Evolutionary conservation across 2,113 vertebrate genomes (phyloP), one percentile per base, ranked within the genome.

Genomic region (Columba livia): DNA sequence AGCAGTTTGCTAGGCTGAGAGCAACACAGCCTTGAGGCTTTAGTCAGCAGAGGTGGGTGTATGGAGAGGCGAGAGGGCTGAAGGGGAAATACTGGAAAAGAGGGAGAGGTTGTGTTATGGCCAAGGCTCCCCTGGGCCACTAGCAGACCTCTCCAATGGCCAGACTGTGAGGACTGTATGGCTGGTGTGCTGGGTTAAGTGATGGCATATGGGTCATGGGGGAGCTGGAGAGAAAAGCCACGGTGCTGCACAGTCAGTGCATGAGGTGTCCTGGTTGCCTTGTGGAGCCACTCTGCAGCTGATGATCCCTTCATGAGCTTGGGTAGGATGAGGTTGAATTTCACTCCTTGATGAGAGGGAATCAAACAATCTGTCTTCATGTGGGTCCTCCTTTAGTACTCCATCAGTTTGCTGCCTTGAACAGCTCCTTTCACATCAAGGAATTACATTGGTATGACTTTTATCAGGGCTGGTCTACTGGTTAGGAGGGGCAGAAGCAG

Each of bases 161-260:
- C 40, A 64, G 53, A 14, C 26, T 44, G 36, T 48, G 69, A 36
- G 38, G 17, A 24, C 20, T 1, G 0, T 3, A 2, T 28, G 40
- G 75, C 32, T 50, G n/a, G 21, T 44, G 61, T 77, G 62, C 28
- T 40, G 48, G 9, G 15, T 57, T 69, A 42, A 28, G 23, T 20
- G n/a, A n/a, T 31, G 54, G 36, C 34, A 24, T 0, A 0, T 16
- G 11, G 20, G 23, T 26, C 11, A 0, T 6, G 44, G 3, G 16
- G 18, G 5, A 69, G 51, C 19, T 87, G 79, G 40, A 40, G 31
- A 61, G 21, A 64, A 73, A 40, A 73, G 29, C 62, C 54, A 6
- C 0, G 1, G 48, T 29, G 70, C 54, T 79, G 16, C 15, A 10
- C 34, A 36, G 60, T 15, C 47, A 36, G 4, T n/a, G 57, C 34